phyloP scores from a whole-genome alignment of 2,888 invertebrate species.

The Scelioninae gen. 1 region DNA sequence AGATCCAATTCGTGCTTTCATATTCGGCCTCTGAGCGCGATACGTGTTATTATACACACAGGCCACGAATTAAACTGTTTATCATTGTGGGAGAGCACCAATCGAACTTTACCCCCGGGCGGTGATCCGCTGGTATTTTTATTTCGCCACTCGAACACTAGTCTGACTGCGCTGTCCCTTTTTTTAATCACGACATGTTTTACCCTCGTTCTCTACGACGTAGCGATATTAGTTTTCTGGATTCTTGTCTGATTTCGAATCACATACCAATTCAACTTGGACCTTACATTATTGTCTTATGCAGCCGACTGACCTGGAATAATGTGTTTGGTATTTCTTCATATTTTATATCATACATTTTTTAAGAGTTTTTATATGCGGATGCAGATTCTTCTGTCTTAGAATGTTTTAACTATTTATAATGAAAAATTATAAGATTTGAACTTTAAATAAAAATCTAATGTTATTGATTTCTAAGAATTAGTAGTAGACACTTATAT shows the following conservation, averaged over 20 bases:
- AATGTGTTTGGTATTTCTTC: background rate
- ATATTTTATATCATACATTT: background rate
- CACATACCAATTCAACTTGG: background rate
- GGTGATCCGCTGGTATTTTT: background rate
- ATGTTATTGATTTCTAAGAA: no score
- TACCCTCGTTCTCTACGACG: slow-evolving; percentile 2
- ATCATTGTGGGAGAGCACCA: background rate
- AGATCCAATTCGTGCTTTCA: slow-evolving; percentile 18
- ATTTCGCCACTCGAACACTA: slow-evolving; percentile 1
- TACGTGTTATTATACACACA: background rate
- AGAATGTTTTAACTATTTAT: no score
- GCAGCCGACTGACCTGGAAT: background rate
- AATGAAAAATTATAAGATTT: no score
- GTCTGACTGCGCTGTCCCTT: background rate
- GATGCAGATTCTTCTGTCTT: no score
- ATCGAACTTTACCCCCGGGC: no score
- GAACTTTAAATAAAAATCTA: no score
- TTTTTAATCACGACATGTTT: slow-evolving; percentile 4
- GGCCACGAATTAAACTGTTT: slow-evolving; percentile 6
- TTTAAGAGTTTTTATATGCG: no score
- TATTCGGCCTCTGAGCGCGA: slow-evolving; percentile 41
- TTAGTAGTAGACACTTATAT: background rate
- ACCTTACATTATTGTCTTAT: background rate
- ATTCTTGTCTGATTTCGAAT: slow-evolving; percentile 14
- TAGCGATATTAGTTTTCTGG: slow-evolving; percentile 1